phyloP scores from a whole-genome alignment of 1,140 invertebrate genomes.

The Meloidogyne chitwoodi region DNA sequence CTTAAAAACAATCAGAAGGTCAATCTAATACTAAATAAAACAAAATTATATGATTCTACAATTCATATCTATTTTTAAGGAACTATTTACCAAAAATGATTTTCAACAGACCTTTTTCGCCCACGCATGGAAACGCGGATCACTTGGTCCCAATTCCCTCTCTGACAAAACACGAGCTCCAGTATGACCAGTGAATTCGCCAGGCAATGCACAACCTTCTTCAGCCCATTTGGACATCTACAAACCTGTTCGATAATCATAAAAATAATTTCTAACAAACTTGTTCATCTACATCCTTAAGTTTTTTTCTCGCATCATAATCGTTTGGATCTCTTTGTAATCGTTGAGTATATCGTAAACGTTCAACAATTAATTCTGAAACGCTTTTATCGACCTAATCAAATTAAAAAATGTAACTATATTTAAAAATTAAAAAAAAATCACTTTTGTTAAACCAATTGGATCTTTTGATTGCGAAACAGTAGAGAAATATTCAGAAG shows the following conservation, averaged over 20 bases:
- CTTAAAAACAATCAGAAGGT: too few species aligned
- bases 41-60: too few species aligned
- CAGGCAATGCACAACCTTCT: constrained; percentile 4
- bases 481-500: background rate
- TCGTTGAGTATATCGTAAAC: constrained; percentile 15
- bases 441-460: constrained; percentile 1
- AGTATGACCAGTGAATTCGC: constrained; percentile 23
- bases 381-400: constrained; percentile 3
- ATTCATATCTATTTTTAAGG: too few species aligned
- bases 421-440: background rate
- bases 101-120: constrained; percentile 24
- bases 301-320: constrained; percentile 23
- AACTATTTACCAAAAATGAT: too few species aligned
- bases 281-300: constrained; percentile 17
- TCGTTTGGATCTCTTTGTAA: constrained; percentile 27
- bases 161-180: constrained; percentile 25
- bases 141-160: constrained; percentile 21
- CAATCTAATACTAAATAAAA: too few species aligned
- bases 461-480: constrained; percentile 2
- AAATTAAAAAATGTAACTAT: background rate
- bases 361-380: constrained; percentile 15
- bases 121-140: constrained; percentile 27
- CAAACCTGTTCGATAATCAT: background rate
- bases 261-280: background rate
- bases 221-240: constrained; percentile 31